Evolutionary conservation across 2,113 vertebrate genomes (phyloP).

Genomic region (Psittacara wagleri): DNA sequence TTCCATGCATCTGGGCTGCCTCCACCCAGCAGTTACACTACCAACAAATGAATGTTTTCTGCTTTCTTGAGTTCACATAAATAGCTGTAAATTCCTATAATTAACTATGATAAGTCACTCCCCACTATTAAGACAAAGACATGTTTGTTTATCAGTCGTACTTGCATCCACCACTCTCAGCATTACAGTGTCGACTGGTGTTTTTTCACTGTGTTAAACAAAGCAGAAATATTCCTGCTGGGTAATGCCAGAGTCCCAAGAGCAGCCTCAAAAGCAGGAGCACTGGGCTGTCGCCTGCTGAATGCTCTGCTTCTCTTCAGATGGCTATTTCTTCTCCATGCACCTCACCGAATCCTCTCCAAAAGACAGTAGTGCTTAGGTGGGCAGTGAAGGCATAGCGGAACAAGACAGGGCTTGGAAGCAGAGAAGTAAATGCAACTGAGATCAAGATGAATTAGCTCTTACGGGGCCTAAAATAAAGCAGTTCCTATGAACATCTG

Average conservation of each 20-base stretch:
- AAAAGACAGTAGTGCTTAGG: not conserved
- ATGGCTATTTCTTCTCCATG: not conserved
- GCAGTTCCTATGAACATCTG: not conserved
- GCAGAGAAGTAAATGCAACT: not conserved
- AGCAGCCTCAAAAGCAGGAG: not conserved
- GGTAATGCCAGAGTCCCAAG: conserved; percentile 39
- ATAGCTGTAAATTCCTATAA: conserved; percentile 85
- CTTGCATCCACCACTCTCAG: conserved; percentile 72
- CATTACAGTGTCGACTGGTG: conserved; percentile 67
- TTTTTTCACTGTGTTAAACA: conserved; percentile 78
- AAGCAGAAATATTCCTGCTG: conserved; percentile 63
- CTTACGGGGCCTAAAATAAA: not conserved
- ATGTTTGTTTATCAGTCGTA: conserved; percentile 76
- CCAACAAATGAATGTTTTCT: conserved; percentile 84
- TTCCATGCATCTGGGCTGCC: conserved; percentile 53
- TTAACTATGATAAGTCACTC: conserved; percentile 80
- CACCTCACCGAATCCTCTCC: not conserved
- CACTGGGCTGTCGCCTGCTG: not conserved
- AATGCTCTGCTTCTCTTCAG: conserved; percentile 14
- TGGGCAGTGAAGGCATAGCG: not conserved
- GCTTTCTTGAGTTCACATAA: conserved; percentile 79
- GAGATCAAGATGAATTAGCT: not conserved
- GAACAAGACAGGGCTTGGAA: not conserved
- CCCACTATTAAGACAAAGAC: conserved; percentile 81
- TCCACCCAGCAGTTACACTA: conserved; percentile 78